These are phyloP conservation scores for Chironex yamaguchii DNA, from an alignment of 30 jellyfish, hydroid and myxozoan genomes.

Conservation along the genomic window DNA sequence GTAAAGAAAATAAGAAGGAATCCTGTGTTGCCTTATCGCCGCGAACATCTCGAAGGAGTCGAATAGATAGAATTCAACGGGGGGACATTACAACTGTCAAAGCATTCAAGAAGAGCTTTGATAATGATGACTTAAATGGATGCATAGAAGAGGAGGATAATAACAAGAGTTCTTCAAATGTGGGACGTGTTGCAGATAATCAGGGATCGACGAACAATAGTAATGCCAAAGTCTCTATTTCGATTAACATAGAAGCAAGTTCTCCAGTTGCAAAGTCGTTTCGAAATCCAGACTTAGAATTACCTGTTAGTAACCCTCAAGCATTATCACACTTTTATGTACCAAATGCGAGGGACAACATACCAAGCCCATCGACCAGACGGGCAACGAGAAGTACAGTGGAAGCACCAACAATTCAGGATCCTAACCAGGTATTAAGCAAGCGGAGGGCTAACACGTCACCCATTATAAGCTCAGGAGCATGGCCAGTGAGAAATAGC, in stretches of 20 bases:
- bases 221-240: too few species aligned
- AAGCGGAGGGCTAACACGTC: background rate
- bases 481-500: too few species aligned
- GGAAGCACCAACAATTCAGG: background rate
- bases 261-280: background rate
- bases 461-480: background rate
- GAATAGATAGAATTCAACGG: background rate
- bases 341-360: too few species aligned
- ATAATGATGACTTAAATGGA: too few species aligned
- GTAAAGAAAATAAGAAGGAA: too few species aligned
- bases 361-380: background rate
- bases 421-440: too few species aligned
- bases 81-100: background rate
- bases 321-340: background rate
- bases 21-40: background rate
- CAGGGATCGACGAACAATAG: background rate
- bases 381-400: background rate
- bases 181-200: background rate
- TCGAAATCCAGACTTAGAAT: background rate
- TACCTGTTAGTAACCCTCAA: background rate
- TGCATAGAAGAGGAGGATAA: background rate
- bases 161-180: background rate
- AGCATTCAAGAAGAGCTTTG: background rate
- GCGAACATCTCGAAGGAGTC: background rate
- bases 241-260: background rate